A percentile compares a stretch with the other conserved stretches of the same genome.
Conservation (phyloP, 2,113 vertebrate genomes). For the Peucedramus taeniatus region DNA sequence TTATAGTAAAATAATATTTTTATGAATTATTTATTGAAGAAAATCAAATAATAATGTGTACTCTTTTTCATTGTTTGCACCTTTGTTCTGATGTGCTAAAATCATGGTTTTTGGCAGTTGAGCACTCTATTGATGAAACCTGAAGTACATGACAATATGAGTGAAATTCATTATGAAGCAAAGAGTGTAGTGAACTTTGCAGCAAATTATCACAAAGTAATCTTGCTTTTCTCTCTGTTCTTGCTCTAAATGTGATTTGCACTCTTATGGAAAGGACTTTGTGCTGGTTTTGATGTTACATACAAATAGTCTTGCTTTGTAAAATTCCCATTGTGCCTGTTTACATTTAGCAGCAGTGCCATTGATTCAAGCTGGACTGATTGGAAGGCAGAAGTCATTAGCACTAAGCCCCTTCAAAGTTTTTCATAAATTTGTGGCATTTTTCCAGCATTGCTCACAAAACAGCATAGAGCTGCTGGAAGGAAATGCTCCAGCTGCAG, state of each 20-base stretch:
- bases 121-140: conserved; percentile 68
- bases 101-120: conserved; percentile 53
- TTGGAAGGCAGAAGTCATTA: conserved; percentile 32
- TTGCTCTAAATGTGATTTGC: conserved; percentile 64
- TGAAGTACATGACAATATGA: conserved; percentile 66
- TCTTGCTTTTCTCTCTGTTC: conserved; percentile 64
- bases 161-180: conserved; percentile 75
- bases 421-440: conserved; percentile 12
- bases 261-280: conserved; percentile 56
- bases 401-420: conserved; percentile 21
- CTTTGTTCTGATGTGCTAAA: conserved; percentile 71
- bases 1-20: conserved; percentile 46
- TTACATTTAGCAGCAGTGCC: neutral
- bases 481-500: conserved; percentile 35
- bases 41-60: conserved; percentile 69
- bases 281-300: conserved; percentile 1
- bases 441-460: neutral
- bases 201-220: conserved; percentile 64
- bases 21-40: conserved; percentile 61
- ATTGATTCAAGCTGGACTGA: conserved; percentile 17
- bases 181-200: conserved; percentile 68
- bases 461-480: neutral
- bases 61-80: conserved; percentile 23
- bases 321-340: conserved; percentile 42
- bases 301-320: conserved; percentile 46